Percentiles rank a stretch among this genome's conserved stretches.
Conservation (phyloP, 2,113 vertebrate genomes). For the Amia ocellicauda region DNA sequence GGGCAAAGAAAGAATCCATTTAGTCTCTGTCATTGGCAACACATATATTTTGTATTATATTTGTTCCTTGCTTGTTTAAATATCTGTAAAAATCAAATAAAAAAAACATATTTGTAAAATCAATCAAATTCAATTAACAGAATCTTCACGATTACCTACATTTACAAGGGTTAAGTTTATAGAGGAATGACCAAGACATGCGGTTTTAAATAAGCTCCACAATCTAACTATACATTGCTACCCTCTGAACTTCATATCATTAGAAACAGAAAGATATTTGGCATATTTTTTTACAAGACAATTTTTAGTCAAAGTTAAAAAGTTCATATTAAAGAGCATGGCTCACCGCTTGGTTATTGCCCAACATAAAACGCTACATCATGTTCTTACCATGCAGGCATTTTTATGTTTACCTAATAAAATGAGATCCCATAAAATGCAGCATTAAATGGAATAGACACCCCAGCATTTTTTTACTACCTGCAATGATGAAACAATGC, state of each 20-base stretch:
- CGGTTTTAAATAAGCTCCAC: neutral
- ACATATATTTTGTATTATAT: too few species aligned
- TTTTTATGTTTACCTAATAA: slow-evolving; percentile 38
- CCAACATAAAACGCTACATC: slow-evolving; percentile 33
- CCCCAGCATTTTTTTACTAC: neutral
- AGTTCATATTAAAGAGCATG: slow-evolving; percentile 26
- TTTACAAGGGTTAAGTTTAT: slow-evolving; percentile 25
- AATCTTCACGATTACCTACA: slow-evolving; percentile 17
- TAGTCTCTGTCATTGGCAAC: too few species aligned
- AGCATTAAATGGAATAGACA: slow-evolving; percentile 22
- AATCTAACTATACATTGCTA: slow-evolving; percentile 20
- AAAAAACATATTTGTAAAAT: slow-evolving; percentile 9
- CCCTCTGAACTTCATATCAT: slow-evolving; percentile 1
- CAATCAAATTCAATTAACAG: slow-evolving; percentile 31
- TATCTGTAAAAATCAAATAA: slow-evolving; percentile 16
- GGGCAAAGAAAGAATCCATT: too few species aligned
- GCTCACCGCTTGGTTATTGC: slow-evolving; percentile 24
- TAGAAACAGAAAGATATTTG: neutral
- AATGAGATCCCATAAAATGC: slow-evolving; percentile 32
- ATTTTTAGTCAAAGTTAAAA: slow-evolving; percentile 22
- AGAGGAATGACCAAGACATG: slow-evolving; percentile 7
- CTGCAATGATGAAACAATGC: too few species aligned
- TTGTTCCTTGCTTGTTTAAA: too few species aligned
- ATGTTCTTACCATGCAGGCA: slow-evolving; percentile 34
- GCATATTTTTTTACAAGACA: slow-evolving; percentile 31